These are phyloP conservation scores for Eupithecia pulchellata DNA, from an alignment of 2,888 invertebrate species.

Conservation along the genomic window DNA sequence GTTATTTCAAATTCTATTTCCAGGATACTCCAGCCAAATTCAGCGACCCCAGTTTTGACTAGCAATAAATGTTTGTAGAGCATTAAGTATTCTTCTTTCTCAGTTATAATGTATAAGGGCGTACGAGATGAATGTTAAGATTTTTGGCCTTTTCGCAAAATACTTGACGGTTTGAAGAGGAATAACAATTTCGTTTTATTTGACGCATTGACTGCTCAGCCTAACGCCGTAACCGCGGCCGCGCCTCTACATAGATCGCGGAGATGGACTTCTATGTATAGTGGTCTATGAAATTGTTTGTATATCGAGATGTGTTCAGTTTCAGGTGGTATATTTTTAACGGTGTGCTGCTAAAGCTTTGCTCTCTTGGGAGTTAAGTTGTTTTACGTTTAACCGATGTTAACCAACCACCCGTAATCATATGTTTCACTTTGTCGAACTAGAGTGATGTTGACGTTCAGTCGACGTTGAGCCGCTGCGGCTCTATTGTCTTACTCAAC, in stretches of 20 bases:
- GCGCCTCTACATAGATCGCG: too few relatives aligned
- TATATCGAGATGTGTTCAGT: neutral
- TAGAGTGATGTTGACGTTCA: too few relatives aligned
- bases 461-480: too few relatives aligned
- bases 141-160: conserved; percentile 9
- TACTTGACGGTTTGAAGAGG: neutral
- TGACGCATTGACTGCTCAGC: too few relatives aligned
- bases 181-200: neutral
- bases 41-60: conserved; percentile 6
- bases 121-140: neutral
- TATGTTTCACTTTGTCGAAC: too few relatives aligned
- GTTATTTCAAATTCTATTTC: neutral
- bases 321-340: neutral
- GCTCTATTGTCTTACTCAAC: too few relatives aligned
- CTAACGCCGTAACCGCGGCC: too few relatives aligned
- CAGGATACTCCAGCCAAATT: neutral
- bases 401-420: too few relatives aligned
- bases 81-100: conserved; percentile 37
- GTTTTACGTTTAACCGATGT: too few relatives aligned
- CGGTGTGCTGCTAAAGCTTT: neutral
- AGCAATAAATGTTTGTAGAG: conserved; percentile 32
- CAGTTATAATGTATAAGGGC: conserved; percentile 35
- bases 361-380: too few relatives aligned
- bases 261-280: too few relatives aligned
- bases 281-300: too few relatives aligned